phyloP scores from a whole-genome alignment of 2,113 vertebrate genomes.

The Terrapene triunguis region DNA sequence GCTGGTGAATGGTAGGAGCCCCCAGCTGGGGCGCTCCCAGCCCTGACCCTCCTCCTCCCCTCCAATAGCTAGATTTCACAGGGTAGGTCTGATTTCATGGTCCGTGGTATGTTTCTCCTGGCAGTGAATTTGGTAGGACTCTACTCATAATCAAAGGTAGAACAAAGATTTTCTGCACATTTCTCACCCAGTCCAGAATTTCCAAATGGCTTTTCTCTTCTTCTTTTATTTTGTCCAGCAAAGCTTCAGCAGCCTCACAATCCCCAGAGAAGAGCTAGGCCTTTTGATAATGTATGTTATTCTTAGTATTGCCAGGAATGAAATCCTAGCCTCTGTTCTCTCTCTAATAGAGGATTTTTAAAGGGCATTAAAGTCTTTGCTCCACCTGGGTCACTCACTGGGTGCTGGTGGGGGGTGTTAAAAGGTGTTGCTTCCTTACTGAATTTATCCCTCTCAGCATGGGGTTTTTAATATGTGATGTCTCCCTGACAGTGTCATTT shows the following conservation, averaged over 20 bases:
- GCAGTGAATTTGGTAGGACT: too few relatives aligned
- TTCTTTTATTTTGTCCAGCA: background rate
- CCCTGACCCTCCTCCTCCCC: too few relatives aligned
- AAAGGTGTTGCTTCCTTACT: background rate
- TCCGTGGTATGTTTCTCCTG: too few relatives aligned
- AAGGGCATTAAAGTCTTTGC: background rate
- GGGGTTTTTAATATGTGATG: background rate
- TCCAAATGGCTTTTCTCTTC: background rate
- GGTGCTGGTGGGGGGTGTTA: background rate
- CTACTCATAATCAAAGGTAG: too few relatives aligned
- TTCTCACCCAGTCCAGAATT: background rate
- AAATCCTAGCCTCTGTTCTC: background rate
- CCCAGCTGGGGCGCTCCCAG: too few relatives aligned
- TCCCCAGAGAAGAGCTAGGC: background rate
- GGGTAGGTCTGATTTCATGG: too few relatives aligned
- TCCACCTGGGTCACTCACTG: background rate
- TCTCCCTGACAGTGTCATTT: background rate
- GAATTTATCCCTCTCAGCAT: background rate
- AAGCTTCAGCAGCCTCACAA: background rate
- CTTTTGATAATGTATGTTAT: conserved; percentile 3
- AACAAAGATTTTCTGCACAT: rapidly evolving
- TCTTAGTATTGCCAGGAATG: background rate
- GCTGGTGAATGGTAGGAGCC: too few relatives aligned
- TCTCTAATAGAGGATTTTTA: background rate
- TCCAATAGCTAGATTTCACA: too few relatives aligned